phyloP scores from a whole-genome alignment of 1,140 invertebrate species.

The Drosophila albomicans region DNA sequence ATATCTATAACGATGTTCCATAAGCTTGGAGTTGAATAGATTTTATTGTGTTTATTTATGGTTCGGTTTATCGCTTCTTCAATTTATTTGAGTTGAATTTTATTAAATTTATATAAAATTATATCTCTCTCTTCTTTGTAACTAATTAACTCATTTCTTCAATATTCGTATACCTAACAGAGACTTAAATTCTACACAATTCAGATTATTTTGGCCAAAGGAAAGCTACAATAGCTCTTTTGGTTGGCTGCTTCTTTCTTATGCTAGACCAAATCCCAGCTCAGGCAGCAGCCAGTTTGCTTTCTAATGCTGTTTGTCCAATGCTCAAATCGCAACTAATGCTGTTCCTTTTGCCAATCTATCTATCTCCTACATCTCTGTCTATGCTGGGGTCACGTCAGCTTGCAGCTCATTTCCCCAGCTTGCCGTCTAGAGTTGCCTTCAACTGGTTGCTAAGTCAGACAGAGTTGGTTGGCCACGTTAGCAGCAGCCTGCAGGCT shows the following conservation, averaged over 20 bases:
- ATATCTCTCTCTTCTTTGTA: too few relatives aligned
- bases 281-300: conserved; percentile 12
- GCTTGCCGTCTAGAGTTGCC: conserved; percentile 37
- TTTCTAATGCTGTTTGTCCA: conserved; percentile 28
- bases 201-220: not conserved
- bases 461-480: not conserved
- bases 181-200: too few relatives aligned
- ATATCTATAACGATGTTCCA: too few relatives aligned
- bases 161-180: too few relatives aligned
- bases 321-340: conserved; percentile 10
- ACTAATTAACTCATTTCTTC: too few relatives aligned
- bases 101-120: too few relatives aligned
- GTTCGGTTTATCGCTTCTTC: too few relatives aligned
- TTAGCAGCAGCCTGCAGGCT: conserved; percentile 20
- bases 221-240: not conserved
- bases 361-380: not conserved
- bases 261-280: conserved; percentile 13
- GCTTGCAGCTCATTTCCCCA: conserved; percentile 51
- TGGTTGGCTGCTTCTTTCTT: too few relatives aligned
- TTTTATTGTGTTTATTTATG: too few relatives aligned
- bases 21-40: too few relatives aligned
- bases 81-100: too few relatives aligned
- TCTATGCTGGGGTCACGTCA: conserved; percentile 41
- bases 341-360: not conserved
- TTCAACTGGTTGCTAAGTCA: conserved; percentile 24